Base-by-base conservation (phyloP, 2,113 vertebrate species). In the Calidris pugnax region DNA sequence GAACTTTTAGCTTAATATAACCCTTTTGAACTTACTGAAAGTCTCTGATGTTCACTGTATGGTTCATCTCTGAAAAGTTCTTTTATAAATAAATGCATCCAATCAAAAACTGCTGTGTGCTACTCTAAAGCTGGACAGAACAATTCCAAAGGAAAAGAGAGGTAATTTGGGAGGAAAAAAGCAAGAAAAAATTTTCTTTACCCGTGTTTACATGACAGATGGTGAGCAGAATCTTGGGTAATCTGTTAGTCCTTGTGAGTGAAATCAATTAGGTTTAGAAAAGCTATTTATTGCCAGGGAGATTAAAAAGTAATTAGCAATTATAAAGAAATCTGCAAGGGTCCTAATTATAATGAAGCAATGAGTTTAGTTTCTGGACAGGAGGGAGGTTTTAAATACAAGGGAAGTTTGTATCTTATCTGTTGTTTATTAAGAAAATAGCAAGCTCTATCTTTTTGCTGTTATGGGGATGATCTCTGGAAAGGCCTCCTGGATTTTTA, bases 271-370 rank as follows among this genome's bases (percentile, higher is more conserved):
- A 97, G 87, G 33, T 97, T 98, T 97, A 96, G 86, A 95, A 95
- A 97, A 97, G 87, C 95, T 98, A 97, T 97, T 98, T 98, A 97
- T 96, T 97, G 83, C 87, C 83, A 85, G 78, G 82, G 88, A 95
- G 93, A 98, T 96, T 95, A 97, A 97, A 97, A 97, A 85, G 78
- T 95, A 97, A 98, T 98, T 97, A 98, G 95, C 86, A 95, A 95
- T 98, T 96, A 97, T 71, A 97, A 97, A 96, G 94, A 76, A 95
- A 95, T 95, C 91, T 96, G 71, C 74, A 68, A 95, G 92, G 71
- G 55, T 88, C 79, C 91, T 95, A 91, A 89, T 96, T 76, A 83
- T 69, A 96, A 90, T 76, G 71, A 64, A 97, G 50, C 57, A 87
- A 87, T 59, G 72, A 92, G 62, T 73, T 95, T 64, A 55, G 81